Evolutionary conservation across 1,140 invertebrate species (phyloP).

Genomic region (Hesperophylax magnus): DNA sequence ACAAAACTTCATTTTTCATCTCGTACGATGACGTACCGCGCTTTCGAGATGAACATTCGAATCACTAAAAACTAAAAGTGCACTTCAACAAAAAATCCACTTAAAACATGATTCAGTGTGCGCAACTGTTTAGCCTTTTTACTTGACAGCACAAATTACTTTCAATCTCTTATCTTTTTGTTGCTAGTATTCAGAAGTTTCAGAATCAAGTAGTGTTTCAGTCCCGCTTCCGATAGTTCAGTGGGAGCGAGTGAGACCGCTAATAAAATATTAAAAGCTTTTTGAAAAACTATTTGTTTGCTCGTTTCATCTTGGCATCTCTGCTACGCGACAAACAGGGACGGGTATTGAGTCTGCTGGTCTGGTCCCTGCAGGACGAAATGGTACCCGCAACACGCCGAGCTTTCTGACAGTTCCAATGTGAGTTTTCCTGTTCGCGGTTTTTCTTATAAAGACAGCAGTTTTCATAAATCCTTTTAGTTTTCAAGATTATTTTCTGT

Average conservation of each 20-base stretch:
- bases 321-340: not conserved
- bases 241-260: conserved; percentile 4
- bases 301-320: not conserved
- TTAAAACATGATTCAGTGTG: not conserved
- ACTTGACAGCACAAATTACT: too few relatives aligned
- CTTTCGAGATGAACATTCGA: not conserved
- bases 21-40: conserved; percentile 24
- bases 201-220: not conserved
- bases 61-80: too few relatives aligned
- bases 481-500: too few relatives aligned
- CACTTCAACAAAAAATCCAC: not conserved
- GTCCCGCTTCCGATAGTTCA: not conserved
- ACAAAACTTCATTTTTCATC: conserved; percentile 27
- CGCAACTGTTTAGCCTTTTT: not conserved
- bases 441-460: conserved; percentile 16
- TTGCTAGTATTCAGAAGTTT: too few relatives aligned
- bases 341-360: not conserved
- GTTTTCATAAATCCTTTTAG: not conserved
- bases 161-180: too few relatives aligned
- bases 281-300: not conserved
- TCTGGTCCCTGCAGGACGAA: not conserved
- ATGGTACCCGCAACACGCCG: not conserved
- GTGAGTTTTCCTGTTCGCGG: conserved; percentile 30
- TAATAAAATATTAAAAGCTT: not conserved
- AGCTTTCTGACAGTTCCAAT: conserved; percentile 34